phyloP scores from a whole-genome alignment of 2,113 vertebrate genomes.

The Dinomys branickii region DNA sequence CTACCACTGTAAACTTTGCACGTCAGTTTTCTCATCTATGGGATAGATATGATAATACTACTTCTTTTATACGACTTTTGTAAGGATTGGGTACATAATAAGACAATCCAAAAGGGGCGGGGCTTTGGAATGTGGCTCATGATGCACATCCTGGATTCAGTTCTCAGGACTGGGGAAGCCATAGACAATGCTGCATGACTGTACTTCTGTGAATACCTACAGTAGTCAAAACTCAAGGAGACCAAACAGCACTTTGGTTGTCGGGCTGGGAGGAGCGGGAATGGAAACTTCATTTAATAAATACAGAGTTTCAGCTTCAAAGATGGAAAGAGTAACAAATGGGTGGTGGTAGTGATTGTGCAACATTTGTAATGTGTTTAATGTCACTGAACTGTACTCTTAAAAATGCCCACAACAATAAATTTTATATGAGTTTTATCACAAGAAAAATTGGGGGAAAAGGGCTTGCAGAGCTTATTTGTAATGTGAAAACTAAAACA shows the following conservation, averaged over 20 bases:
- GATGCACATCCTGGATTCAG: background rate
- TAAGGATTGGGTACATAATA: conserved; percentile 1
- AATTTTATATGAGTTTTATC: background rate
- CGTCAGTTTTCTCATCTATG: background rate
- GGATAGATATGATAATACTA: background rate
- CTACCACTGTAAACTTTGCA: background rate
- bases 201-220: background rate
- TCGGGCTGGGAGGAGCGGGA: background rate
- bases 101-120: background rate
- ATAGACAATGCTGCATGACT: background rate
- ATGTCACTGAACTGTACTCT: background rate
- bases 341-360: no score
- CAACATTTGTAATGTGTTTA: background rate
- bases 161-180: background rate
- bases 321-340: background rate
- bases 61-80: conserved; percentile 9
- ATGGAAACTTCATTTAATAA: no score
- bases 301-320: background rate
- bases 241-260: background rate
- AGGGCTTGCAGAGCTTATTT: background rate
- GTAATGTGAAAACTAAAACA: background rate
- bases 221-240: background rate
- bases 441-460: background rate
- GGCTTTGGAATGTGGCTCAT: background rate
- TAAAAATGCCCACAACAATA: background rate